These are phyloP conservation scores for Phoxinus dragarum DNA, from an alignment of 2,797 vertebrate genomes.

Conservation along the genomic window DNA sequence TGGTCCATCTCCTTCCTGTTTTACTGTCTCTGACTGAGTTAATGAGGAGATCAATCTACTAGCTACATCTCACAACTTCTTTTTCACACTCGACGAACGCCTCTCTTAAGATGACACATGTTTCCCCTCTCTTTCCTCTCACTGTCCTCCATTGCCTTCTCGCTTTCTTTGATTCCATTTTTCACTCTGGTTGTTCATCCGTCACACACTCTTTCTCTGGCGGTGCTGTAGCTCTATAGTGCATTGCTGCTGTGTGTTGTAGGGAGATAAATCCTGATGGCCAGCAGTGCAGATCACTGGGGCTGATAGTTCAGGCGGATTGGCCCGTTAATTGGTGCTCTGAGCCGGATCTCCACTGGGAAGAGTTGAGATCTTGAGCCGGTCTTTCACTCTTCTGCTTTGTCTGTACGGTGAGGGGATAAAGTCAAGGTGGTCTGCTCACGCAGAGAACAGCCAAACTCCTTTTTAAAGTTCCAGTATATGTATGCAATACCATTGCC, in stretches of 20 bases:
- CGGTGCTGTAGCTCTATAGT: constrained; percentile 31
- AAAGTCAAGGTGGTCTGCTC: constrained; percentile 32
- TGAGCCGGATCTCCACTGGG: constrained; percentile 55
- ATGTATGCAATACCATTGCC: neutral
- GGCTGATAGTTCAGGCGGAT: constrained; percentile 58
- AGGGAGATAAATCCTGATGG: constrained; percentile 56
- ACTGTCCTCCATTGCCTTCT: constrained; percentile 37
- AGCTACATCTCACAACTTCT: constrained; percentile 74
- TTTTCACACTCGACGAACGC: constrained; percentile 64
- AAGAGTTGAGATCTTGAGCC: constrained; percentile 43
- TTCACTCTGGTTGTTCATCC: constrained; percentile 40
- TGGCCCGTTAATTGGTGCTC: constrained; percentile 63
- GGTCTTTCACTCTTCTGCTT: constrained; percentile 46
- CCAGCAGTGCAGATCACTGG: constrained; percentile 54
- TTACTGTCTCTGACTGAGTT: constrained; percentile 81
- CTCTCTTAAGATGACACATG: constrained; percentile 59
- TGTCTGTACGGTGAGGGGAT: constrained; percentile 32
- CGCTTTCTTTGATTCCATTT: constrained; percentile 24
- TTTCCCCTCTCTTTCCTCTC: constrained; percentile 43
- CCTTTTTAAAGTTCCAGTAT: neutral
- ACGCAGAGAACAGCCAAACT: neutral
- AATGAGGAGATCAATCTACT: constrained; percentile 84
- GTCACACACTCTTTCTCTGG: constrained; percentile 31
- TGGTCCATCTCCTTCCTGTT: constrained; percentile 73
- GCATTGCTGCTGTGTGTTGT: constrained; percentile 42